phyloP scores from a whole-genome alignment of 1,140 invertebrate genomes.

The Ephestia elutella region DNA sequence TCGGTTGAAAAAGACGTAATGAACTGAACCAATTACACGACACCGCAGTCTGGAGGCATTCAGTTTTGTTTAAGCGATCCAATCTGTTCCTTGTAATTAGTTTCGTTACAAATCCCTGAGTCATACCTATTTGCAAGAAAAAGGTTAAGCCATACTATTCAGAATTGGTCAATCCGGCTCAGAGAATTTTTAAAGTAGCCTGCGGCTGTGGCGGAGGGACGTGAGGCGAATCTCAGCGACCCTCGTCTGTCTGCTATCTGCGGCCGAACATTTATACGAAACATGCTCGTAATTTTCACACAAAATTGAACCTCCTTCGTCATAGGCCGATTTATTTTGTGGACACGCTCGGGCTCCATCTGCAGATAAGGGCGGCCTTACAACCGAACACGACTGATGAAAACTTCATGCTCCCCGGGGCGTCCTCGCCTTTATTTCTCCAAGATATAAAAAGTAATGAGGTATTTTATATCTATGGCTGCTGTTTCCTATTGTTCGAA shows the following conservation, averaged over 20 bases:
- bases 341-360: constrained; percentile 40
- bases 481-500: constrained; percentile 46
- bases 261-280: constrained; percentile 26
- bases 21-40: neutral
- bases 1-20: neutral
- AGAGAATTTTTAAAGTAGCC: constrained; percentile 31
- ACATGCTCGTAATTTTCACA: constrained; percentile 56
- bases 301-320: constrained; percentile 55
- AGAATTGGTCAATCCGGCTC: constrained; percentile 19
- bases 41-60: neutral
- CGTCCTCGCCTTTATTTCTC: constrained; percentile 39
- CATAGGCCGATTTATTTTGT: constrained; percentile 54
- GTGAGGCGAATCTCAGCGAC: constrained; percentile 43
- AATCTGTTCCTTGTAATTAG: constrained; percentile 18
- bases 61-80: neutral
- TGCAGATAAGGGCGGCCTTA: constrained; percentile 35
- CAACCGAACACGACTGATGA: constrained; percentile 35
- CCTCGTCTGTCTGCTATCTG: constrained; percentile 23
- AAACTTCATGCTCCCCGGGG: constrained; percentile 40
- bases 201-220: constrained; percentile 27
- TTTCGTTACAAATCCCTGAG: constrained; percentile 22
- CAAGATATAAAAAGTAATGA: constrained; percentile 57
- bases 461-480: constrained; percentile 50
- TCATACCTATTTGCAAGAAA: constrained; percentile 22
- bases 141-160: constrained; percentile 14